phyloP scores from a whole-genome alignment of 2,797 vertebrate genomes.

The Scarus forsteni region DNA sequence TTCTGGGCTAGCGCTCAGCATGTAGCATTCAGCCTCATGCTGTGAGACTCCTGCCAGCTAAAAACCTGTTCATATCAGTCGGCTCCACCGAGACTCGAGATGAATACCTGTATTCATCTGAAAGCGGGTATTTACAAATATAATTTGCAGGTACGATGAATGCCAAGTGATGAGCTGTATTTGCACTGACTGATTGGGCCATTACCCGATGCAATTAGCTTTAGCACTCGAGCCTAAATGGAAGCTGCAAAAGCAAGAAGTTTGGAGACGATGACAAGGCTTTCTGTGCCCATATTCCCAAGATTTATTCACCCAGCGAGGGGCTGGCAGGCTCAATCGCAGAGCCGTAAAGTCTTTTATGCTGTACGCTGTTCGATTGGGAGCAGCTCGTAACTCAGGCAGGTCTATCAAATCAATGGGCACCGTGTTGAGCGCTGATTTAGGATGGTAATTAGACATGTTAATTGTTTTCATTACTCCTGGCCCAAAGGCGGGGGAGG shows the following conservation, averaged over 20 bases:
- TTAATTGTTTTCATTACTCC: conserved; percentile 85
- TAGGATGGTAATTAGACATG: conserved; percentile 82
- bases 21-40: conserved; percentile 18
- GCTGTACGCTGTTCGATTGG: conserved; percentile 62
- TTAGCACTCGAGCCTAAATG: conserved; percentile 12
- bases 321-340: conserved; percentile 69
- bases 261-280: conserved; percentile 59
- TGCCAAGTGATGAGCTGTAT: conserved; percentile 40
- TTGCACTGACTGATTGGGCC: conserved; percentile 63
- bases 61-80: conserved; percentile 33
- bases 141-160: conserved; percentile 48
- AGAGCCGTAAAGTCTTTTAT: conserved; percentile 78
- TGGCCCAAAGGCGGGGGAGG: conserved; percentile 33
- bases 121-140: conserved; percentile 69
- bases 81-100: conserved; percentile 31
- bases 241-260: conserved; percentile 52
- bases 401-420: conserved; percentile 79
- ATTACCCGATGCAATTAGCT: conserved; percentile 62
- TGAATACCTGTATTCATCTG: conserved; percentile 52
- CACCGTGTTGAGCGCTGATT: conserved; percentile 79
- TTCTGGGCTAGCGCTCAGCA: conserved; percentile 23
- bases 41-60: conserved; percentile 25
- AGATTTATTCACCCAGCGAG: conserved; percentile 79
- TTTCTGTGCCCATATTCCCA: conserved; percentile 60
- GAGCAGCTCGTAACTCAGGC: conserved; percentile 78